These are phyloP conservation scores for Tridacna crocea DNA, from an alignment of 2,888 invertebrate species.

Conservation along the genomic window DNA sequence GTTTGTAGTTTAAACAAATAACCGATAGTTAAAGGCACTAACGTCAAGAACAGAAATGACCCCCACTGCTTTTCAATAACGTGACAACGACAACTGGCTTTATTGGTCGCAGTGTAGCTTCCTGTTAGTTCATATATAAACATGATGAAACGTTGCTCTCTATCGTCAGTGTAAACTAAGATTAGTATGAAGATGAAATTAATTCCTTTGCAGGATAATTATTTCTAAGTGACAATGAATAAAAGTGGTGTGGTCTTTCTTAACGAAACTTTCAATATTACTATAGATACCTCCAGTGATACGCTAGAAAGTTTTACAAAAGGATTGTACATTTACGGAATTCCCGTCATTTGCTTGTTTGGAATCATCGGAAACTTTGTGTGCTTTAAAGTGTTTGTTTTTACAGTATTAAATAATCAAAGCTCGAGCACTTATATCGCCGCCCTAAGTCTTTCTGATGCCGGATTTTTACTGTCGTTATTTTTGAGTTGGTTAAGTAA, in stretches of 20 bases:
- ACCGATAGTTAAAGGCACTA: too few species aligned
- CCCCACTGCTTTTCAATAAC: too few species aligned
- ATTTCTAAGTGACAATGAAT: background rate
- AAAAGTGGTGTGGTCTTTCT: background rate
- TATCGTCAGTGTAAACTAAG: too few species aligned
- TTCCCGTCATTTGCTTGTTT: conserved; percentile 88
- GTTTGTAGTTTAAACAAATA: too few species aligned
- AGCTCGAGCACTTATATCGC: conserved; percentile 92
- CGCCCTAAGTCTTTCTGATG: conserved; percentile 91
- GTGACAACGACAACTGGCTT: too few species aligned
- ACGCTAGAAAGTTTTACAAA: conserved; percentile 24
- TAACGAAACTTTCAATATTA: conserved; percentile 10
- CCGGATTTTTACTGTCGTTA: conserved; percentile 89
- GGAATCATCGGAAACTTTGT: conserved; percentile 91
- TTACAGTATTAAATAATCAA: conserved; percentile 89
- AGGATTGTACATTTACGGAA: conserved; percentile 43
- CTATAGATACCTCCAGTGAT: background rate
- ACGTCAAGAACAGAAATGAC: too few species aligned
- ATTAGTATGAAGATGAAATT: too few species aligned
- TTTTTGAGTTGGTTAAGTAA: conserved; percentile 83
- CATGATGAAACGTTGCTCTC: too few species aligned
- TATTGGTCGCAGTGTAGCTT: too few species aligned
- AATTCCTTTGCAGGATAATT: too few species aligned
- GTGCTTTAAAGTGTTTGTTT: conserved; percentile 90
- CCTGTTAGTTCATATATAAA: too few species aligned